Evolutionary conservation across 30 jellyfish, hydroid and myxozoan genomes (phyloP).

Genomic region (Hydra vulgaris): DNA sequence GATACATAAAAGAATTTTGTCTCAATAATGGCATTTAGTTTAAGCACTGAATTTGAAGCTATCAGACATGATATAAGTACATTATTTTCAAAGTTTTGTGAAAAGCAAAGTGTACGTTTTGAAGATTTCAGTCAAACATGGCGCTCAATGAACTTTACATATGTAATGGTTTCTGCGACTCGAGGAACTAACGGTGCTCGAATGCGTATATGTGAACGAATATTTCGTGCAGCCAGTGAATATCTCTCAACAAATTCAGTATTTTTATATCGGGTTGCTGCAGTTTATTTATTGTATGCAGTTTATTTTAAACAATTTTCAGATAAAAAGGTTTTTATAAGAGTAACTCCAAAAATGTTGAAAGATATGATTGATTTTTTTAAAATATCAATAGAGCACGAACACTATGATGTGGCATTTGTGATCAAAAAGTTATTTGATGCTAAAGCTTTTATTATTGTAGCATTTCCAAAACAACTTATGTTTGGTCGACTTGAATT

Average conservation of each 20-base stretch:
- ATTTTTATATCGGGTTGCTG: constrained; percentile 34
- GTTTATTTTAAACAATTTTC: constrained; percentile 25
- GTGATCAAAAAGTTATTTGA: constrained; percentile 1
- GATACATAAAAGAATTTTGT: too few species aligned
- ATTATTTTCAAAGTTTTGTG: constrained; percentile 18
- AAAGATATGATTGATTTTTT: constrained; percentile 20
- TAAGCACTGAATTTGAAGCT: constrained; percentile 34
- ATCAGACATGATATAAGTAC: constrained; percentile 25
- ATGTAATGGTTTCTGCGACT: constrained; percentile 10
- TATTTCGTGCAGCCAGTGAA: constrained; percentile 35
- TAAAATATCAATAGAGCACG: constrained; percentile 7
- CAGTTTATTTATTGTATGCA: constrained; percentile 24
- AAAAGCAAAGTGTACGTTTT: constrained; percentile 34
- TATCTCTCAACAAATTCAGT: constrained; percentile 23
- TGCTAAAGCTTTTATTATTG: constrained; percentile 17
- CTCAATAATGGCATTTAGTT: constrained; percentile 23
- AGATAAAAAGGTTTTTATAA: constrained; percentile 11
- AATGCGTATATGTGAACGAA: constrained; percentile 28
- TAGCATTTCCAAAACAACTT: constrained; percentile 36
- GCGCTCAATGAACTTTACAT: constrained; percentile 20
- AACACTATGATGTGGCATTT: constrained; percentile 25
- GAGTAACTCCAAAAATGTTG: constrained; percentile 41
- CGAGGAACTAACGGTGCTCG: constrained; percentile 18
- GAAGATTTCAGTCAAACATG: constrained; percentile 28
- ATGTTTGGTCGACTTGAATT: constrained; percentile 27